Percentiles rank a stretch among this genome's conserved stretches.
Conservation (phyloP, 2,888 invertebrate genomes). For the Drosophila kanekoi region DNA sequence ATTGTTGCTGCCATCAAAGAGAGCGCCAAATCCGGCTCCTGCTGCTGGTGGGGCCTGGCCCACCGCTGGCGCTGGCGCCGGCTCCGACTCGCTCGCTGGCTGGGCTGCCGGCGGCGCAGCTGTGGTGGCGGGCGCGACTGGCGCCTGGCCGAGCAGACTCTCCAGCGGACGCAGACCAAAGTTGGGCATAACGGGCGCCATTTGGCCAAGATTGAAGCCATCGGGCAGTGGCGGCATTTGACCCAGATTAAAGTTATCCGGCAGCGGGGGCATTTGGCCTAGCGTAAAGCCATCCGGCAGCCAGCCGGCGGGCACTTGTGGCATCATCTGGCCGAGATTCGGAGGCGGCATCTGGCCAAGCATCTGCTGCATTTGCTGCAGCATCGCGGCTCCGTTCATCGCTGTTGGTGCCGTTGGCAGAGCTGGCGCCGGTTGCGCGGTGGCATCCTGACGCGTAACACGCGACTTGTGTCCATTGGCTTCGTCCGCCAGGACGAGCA, state of each 20-base stretch:
- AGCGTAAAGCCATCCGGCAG: slow-evolving; percentile 30
- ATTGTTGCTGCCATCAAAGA: slow-evolving; percentile 49
- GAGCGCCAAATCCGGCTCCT: background rate
- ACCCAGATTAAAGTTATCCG: slow-evolving; percentile 31
- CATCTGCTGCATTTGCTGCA: slow-evolving; percentile 34
- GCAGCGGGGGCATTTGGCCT: slow-evolving; percentile 34
- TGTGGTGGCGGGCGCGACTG: slow-evolving; percentile 6
- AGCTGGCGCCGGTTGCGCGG: background rate
- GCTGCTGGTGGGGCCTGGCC: background rate
- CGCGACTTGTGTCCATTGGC: slow-evolving; percentile 52
- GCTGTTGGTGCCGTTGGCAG: background rate
- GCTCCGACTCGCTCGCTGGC: background rate
- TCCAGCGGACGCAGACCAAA: slow-evolving; percentile 14
- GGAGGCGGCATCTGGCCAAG: slow-evolving; percentile 39
- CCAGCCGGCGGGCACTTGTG: slow-evolving; percentile 11
- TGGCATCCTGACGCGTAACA: slow-evolving; percentile 55
- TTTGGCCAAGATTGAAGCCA: slow-evolving; percentile 29
- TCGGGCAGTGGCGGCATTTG: slow-evolving; percentile 28
- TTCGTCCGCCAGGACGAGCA: slow-evolving; percentile 79
- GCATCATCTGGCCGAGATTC: slow-evolving; percentile 29
- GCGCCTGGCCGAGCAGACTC: slow-evolving; percentile 50
- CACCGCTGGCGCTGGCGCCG: background rate
- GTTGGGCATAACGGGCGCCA: slow-evolving; percentile 17
- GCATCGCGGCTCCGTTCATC: slow-evolving; percentile 11
- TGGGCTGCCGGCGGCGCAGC: slow-evolving; percentile 2